Evolutionary conservation across 2,113 vertebrate genomes (phyloP), one percentile per base, ranked within the genome.

Genomic region (Irena cyanogastra): DNA sequence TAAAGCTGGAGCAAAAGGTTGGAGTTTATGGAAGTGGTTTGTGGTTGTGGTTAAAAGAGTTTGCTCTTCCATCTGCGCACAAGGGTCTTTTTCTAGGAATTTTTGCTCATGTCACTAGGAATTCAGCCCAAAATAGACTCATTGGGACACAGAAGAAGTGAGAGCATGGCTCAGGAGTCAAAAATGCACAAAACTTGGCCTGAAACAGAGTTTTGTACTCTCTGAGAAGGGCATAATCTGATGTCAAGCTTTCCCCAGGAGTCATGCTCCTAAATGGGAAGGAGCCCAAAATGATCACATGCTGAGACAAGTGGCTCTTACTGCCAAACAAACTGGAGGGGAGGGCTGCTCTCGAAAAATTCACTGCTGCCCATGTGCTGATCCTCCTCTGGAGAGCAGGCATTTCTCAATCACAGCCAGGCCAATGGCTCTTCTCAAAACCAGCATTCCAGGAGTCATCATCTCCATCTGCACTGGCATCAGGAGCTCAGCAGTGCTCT

Each of bases 51-150:
- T 89, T 56, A 78, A 49, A 83, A 80, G 42, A 86, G 65, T 84
- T 92, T 84, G 68, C 83, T 90, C 64, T 75, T 92, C 92, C 69
- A 71, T 94, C 72, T 90, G 41, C 8, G 37, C 44, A 53, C 80
- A 90, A 81, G 45, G 86, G 76, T 83, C 86, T 95, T 94, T 82
- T 92, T 96, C 92, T 96, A 96, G 90, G 90, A 96, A 94, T 89
- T 95, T 72, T 59, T 92, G 64, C 65, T 90, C 2, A 6, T 91
- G 84, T 88, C 92, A 80, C 81, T 71, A 90, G 88, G 94, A 96
- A 93, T 93, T 92, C 57, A 81, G 76, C 41, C 72, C 63, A 53
- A 75, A 95, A 79, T 60, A 95, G 81, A 61, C 37, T 57, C 83
- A 11, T 23, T 89, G 83, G 93, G 85, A 84, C 78, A 70, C 63